These are phyloP conservation scores for Entomobrya proxima DNA, from an alignment of 2,888 invertebrate species.

Conservation along the genomic window DNA sequence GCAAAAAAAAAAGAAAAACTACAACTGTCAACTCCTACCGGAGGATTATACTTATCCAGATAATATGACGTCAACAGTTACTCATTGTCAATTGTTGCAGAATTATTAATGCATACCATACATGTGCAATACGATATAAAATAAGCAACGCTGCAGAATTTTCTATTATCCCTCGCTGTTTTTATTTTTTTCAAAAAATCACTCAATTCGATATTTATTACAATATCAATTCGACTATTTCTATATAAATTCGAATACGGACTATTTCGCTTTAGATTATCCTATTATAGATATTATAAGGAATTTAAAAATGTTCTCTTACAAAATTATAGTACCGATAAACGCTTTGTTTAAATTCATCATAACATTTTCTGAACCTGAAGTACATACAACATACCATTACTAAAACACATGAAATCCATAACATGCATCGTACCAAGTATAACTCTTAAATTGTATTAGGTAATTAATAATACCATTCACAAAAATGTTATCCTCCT, in stretches of 20 bases:
- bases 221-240: neutral
- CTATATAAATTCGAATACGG: neutral
- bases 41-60: too few relatives aligned
- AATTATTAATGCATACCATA: too few relatives aligned
- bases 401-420: conserved; percentile 12
- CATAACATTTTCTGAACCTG: neutral
- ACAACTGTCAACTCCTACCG: too few relatives aligned
- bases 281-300: conserved; percentile 41
- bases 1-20: too few relatives aligned
- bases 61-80: too few relatives aligned
- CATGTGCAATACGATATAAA: too few relatives aligned
- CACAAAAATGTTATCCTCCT: too few relatives aligned
- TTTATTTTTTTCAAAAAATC: conserved; percentile 41
- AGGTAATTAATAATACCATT: too few relatives aligned
- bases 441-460: neutral
- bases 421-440: neutral
- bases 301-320: conserved; percentile 54
- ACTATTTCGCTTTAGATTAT: conserved; percentile 23
- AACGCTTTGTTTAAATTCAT: conserved; percentile 28
- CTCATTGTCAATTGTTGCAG: too few relatives aligned
- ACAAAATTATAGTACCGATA: conserved; percentile 49
- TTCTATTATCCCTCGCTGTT: neutral
- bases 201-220: conserved; percentile 20
- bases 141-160: too few relatives aligned
- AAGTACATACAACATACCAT: neutral